Percentiles rank a stretch among this genome's conserved stretches.
These are phyloP conservation scores for Zophobas morio DNA, from an alignment of 1,140 invertebrate genomes.

Conservation along the genomic window DNA sequence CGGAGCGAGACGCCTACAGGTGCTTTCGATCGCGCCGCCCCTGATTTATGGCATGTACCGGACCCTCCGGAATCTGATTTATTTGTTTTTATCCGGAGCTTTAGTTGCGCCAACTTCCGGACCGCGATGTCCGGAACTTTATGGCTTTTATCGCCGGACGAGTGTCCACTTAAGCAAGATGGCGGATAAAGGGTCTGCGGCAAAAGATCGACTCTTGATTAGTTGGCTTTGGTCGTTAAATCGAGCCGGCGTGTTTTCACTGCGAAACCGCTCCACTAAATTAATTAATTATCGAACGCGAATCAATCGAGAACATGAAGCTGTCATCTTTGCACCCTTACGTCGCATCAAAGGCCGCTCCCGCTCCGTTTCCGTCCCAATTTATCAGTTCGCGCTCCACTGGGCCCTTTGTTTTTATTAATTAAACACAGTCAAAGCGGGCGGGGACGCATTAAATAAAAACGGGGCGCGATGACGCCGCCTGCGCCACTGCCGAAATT, in stretches of 20 bases:
- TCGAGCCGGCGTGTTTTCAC: not conserved
- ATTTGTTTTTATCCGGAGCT: constrained; percentile 22
- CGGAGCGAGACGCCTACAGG: constrained; percentile 12
- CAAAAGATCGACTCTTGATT: not conserved
- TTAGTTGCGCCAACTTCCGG: not conserved
- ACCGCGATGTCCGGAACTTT: constrained; percentile 3
- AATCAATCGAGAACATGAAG: constrained; percentile 6
- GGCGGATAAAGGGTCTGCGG: not conserved
- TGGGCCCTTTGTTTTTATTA: constrained; percentile 32
- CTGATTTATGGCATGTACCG: constrained; percentile 25
- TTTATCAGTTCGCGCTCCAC: constrained; percentile 29
- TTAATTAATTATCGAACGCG: constrained; percentile 33
- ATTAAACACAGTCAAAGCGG: constrained; percentile 28
- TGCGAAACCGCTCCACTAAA: not conserved
- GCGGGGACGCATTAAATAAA: not conserved
- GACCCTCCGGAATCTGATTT: constrained; percentile 17
- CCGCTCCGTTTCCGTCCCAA: not conserved
- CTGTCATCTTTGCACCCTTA: constrained; percentile 16
- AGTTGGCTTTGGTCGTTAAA: not conserved
- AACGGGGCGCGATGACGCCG: not conserved
- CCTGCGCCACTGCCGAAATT: not conserved
- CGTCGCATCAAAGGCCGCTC: constrained; percentile 9
- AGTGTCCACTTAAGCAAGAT: constrained; percentile 10
- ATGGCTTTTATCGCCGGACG: constrained; percentile 5
- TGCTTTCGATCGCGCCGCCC: constrained; percentile 27